Base-by-base conservation (phyloP, 2,888 invertebrate species). In the Spialia ferax region DNA sequence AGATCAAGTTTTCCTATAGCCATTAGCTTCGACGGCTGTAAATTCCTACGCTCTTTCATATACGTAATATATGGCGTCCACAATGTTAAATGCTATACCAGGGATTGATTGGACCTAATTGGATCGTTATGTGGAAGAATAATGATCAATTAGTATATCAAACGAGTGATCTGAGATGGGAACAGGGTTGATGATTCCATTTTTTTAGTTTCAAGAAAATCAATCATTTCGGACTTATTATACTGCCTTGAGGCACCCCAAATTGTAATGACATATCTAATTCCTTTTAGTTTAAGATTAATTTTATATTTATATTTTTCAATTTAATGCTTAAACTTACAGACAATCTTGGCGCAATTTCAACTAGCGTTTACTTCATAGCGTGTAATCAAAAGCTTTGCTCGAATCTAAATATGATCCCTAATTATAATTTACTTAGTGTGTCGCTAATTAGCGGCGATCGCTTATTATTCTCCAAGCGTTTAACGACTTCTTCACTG, bases 121-220 rank as follows among this genome's bases (percentile, higher is more conserved):
- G 91, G 87, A 79, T 85, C 84, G 87, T 90, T 87, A 87, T 79
- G 79, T 84, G 79, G 84, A 86, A 84, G 85, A 88, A 85, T 88
- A 86, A 89, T 89, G 84, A 85, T 84, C 91, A 90, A 89, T 92
- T 90, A 88, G 87, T 85, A 85, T 86, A 90, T 89, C 88, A 86
- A 88, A 80, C 81, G 84, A 81, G 78, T 80, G 76, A 80, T 79
- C 77, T 78, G 68, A 84, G 79, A 80, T 83, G 76, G 79, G 72
- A 79, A 59, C 42, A 79, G 81, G 83, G 81, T 75, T 79, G 81
- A 59, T 79, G 81, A 79, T 76, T 77, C 79, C 78, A 82, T 82
- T 79, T 80, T 78, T 79, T 76, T 75, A 76, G 75, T 76, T 67
- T 71, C 48, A 29, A 68, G 59, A 57, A 70, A 59, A 66, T 71